Percentiles rank a stretch among this genome's conserved stretches.
Conservation (phyloP, 2,113 vertebrate genomes). For the Egretta garzetta region DNA sequence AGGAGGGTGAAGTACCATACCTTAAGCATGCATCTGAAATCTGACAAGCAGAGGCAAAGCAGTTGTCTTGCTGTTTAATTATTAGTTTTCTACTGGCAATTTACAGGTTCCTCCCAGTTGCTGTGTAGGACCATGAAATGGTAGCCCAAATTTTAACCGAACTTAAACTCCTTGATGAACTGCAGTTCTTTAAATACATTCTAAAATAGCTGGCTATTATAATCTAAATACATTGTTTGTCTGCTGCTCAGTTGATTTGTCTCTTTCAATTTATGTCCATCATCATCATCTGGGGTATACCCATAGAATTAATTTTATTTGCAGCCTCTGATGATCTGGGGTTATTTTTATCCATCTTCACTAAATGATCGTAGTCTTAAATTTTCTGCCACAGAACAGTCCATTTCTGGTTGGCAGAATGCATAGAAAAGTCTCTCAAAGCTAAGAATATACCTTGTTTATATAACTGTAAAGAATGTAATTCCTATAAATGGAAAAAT, state of each 20-base stretch:
- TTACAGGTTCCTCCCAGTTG: constrained; percentile 22
- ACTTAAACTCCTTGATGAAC: background rate
- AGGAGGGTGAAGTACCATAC: constrained; percentile 36
- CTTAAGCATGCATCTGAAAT: constrained; percentile 41
- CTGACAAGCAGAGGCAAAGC: constrained; percentile 54
- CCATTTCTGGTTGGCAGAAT: background rate
- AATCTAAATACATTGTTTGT: background rate
- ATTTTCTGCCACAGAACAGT: background rate
- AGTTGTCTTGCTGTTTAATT: constrained; percentile 51
- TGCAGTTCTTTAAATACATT: background rate
- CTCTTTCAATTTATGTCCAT: background rate
- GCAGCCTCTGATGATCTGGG: background rate
- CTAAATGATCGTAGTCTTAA: background rate
- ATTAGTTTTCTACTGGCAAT: constrained; percentile 37
- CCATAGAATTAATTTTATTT: background rate
- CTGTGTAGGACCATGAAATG: constrained; percentile 1
- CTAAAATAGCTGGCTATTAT: background rate
- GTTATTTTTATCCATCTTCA: background rate
- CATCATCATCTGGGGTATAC: background rate
- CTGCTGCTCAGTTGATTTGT: background rate
- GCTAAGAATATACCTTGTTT: background rate
- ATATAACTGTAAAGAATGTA: background rate
- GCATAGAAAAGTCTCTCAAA: background rate
- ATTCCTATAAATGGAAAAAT: background rate
- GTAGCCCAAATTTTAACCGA: constrained; percentile 23